phyloP scores from a whole-genome alignment of 2,113 vertebrate genomes.

The Macquaria ambigua region DNA sequence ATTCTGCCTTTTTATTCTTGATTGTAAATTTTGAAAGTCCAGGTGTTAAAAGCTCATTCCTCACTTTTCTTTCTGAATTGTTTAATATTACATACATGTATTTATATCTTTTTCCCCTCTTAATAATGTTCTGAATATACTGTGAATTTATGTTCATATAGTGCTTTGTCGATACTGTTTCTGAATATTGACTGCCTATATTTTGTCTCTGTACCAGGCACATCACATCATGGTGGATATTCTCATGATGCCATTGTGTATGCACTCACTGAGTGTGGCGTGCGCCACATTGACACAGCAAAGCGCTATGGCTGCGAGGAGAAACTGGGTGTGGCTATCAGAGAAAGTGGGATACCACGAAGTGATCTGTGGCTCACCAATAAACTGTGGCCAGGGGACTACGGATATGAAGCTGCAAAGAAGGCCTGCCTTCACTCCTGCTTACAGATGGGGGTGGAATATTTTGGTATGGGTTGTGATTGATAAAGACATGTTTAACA shows the following conservation, averaged over 20 bases:
- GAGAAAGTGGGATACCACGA: constrained; percentile 79
- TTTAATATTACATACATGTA: not conserved
- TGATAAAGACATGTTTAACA: not conserved
- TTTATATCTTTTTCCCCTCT: not conserved
- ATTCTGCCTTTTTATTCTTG: not conserved
- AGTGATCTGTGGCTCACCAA: constrained; percentile 88
- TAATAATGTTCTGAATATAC: not conserved
- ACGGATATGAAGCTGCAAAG: constrained; percentile 82
- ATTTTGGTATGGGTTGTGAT: constrained; percentile 78
- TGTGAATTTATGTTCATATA: not conserved
- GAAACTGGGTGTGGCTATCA: constrained; percentile 79
- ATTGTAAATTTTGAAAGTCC: not conserved
- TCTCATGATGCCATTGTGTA: constrained; percentile 83
- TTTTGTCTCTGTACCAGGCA: constrained; percentile 69
- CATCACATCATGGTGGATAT: constrained; percentile 85
- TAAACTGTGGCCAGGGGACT: constrained; percentile 87
- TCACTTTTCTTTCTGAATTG: not conserved
- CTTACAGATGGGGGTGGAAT: constrained; percentile 82
- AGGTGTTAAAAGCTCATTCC: not conserved
- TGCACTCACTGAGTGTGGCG: constrained; percentile 82
- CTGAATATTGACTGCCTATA: not conserved
- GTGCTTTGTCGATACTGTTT: not conserved
- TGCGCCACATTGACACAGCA: constrained; percentile 87
- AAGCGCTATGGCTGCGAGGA: constrained; percentile 85
- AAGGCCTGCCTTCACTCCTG: constrained; percentile 85